Conservation (phyloP, 2,113 vertebrate genomes). For the Haliaeetus leucogaster region DNA sequence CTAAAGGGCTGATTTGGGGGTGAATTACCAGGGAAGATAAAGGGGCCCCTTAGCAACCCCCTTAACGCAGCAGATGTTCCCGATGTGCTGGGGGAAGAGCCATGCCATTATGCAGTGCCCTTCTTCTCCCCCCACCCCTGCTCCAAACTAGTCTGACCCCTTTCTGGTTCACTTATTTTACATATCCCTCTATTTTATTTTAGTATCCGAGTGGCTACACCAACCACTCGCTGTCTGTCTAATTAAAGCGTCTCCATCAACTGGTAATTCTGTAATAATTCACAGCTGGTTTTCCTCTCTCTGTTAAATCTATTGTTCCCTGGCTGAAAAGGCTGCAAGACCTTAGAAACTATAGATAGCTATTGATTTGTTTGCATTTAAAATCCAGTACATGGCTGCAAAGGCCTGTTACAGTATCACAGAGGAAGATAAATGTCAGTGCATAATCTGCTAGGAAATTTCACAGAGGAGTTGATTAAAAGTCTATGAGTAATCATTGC, state of each 20-base stretch:
- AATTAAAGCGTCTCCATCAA: conserved; percentile 22
- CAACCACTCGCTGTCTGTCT: background rate
- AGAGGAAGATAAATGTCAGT: conserved; percentile 65
- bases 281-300: conserved; percentile 27
- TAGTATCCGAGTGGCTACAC: background rate
- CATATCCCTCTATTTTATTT: background rate
- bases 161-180: conserved; percentile 22
- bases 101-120: background rate
- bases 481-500: conserved; percentile 64
- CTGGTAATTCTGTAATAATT: conserved; percentile 28
- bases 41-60: conserved; percentile 2
- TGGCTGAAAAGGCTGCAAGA: conserved; percentile 24
- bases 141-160: background rate
- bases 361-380: conserved; percentile 62
- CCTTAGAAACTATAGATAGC: conserved; percentile 48
- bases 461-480: conserved; percentile 50
- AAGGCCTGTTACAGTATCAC: conserved; percentile 44
- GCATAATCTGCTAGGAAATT: conserved; percentile 56
- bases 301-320: conserved; percentile 31
- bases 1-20: background rate
- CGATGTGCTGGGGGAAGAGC: background rate
- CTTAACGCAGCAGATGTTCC: conserved; percentile 17
- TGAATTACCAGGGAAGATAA: conserved; percentile 18
- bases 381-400: conserved; percentile 58
- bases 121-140: background rate